Evolutionary conservation across 2,888 invertebrate species (phyloP).

Genomic region (Caenorhabditis sp.): DNA sequence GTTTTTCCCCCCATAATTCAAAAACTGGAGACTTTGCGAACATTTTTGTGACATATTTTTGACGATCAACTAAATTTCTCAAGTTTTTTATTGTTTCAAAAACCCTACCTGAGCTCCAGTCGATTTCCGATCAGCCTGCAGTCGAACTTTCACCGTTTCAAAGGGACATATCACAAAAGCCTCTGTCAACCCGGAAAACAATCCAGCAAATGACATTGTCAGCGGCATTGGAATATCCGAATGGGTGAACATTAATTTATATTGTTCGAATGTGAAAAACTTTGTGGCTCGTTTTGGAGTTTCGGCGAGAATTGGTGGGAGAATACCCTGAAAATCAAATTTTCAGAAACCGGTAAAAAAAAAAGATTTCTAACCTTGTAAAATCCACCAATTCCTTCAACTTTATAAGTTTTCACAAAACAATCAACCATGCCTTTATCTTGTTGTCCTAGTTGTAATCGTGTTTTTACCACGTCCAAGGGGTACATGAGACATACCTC

Average conservation of each 20-base stretch:
- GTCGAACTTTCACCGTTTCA: slow-evolving; percentile 86
- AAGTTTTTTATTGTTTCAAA: slow-evolving; percentile 3
- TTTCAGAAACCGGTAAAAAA: background rate
- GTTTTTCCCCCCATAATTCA: no score
- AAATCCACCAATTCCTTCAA: slow-evolving; percentile 78
- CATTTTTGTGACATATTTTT: no score
- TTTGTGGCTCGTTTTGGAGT: slow-evolving; percentile 93
- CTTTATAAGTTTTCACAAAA: slow-evolving; percentile 84
- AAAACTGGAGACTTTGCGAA: no score
- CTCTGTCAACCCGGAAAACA: slow-evolving; percentile 87
- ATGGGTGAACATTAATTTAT: slow-evolving; percentile 85
- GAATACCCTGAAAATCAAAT: slow-evolving; percentile 79
- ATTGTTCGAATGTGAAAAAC: slow-evolving; percentile 92
- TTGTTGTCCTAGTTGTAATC: slow-evolving; percentile 81
- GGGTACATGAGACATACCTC: slow-evolving; percentile 95
- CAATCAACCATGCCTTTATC: slow-evolving; percentile 83
- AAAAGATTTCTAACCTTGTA: slow-evolving; percentile 58
- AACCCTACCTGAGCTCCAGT: slow-evolving; percentile 1
- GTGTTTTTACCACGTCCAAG: slow-evolving; percentile 88
- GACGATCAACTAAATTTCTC: no score
- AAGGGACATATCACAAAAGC: slow-evolving; percentile 90
- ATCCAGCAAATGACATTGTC: slow-evolving; percentile 83
- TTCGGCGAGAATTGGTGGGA: slow-evolving; percentile 91
- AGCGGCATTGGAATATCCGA: slow-evolving; percentile 49
- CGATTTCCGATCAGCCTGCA: slow-evolving; percentile 62